Conservation (phyloP, 2,888 invertebrate species). For the Sphaerophoria taeniata region DNA sequence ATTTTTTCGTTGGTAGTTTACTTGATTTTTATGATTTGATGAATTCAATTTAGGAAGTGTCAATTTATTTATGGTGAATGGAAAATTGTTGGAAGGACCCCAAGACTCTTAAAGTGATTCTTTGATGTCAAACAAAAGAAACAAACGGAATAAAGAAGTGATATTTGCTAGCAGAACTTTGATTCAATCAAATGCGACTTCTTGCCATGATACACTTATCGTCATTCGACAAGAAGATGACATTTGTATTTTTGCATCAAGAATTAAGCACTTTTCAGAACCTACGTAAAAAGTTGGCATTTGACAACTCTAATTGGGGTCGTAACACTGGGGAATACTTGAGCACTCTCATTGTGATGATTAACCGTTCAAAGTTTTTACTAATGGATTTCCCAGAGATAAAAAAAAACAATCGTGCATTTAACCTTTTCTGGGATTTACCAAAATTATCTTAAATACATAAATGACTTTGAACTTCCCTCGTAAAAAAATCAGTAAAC, state of each 20-base stretch:
- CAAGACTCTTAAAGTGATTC: not conserved
- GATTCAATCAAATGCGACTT: too few relatives aligned
- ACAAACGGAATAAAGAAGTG: too few relatives aligned
- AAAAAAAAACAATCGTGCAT: not conserved
- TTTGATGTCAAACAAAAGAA: too few relatives aligned
- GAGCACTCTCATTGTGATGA: not conserved
- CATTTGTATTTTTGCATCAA: too few relatives aligned
- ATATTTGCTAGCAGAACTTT: too few relatives aligned
- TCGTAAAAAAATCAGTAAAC: too few relatives aligned
- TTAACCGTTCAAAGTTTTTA: not conserved
- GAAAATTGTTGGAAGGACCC: not conserved
- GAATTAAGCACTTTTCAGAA: too few relatives aligned
- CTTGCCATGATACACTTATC: too few relatives aligned
- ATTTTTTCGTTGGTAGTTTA: not conserved
- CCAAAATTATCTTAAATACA: not conserved
- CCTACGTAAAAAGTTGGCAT: not conserved
- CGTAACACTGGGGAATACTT: not conserved
- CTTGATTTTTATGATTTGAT: conserved; percentile 3
- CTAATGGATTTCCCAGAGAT: not conserved
- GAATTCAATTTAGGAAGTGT: conserved; percentile 21
- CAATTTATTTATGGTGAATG: conserved; percentile 15
- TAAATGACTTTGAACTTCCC: too few relatives aligned
- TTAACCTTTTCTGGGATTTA: not conserved
- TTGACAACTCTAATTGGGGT: not conserved
- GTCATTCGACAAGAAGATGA: too few relatives aligned